These are phyloP conservation scores for Anagrus nilaparvatae DNA, from an alignment of 1,140 invertebrate genomes.

Conservation along the genomic window DNA sequence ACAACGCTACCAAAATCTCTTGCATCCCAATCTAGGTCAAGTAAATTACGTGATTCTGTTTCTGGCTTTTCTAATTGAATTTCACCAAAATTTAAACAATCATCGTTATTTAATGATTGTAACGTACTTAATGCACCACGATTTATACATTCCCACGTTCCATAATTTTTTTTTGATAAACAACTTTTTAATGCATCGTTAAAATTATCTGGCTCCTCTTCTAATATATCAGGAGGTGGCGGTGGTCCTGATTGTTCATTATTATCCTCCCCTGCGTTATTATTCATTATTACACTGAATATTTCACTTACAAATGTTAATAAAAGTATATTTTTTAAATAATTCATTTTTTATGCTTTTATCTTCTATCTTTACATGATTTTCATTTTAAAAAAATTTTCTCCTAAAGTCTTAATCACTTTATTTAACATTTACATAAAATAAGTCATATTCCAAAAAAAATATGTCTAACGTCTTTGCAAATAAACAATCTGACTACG, in stretches of 20 bases:
- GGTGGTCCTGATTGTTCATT: neutral
- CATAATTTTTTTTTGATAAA: constrained; percentile 24
- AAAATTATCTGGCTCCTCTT: constrained; percentile 23
- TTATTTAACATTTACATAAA: too few species aligned
- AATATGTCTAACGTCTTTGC: too few species aligned
- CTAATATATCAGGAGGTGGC: constrained; percentile 1
- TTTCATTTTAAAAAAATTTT: too few species aligned
- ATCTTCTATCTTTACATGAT: neutral
- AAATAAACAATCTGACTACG: too few species aligned
- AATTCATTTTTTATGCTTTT: constrained; percentile 21
- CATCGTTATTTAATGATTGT: constrained; percentile 51
- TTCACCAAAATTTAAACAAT: constrained; percentile 49
- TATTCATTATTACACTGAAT: constrained; percentile 31
- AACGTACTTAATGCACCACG: constrained; percentile 55
- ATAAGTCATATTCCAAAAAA: too few species aligned
- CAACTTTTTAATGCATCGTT: constrained; percentile 25
- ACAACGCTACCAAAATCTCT: constrained; percentile 59
- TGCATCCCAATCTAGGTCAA: constrained; percentile 56
- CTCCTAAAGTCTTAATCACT: too few species aligned
- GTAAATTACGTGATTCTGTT: constrained; percentile 25
- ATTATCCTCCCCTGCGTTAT: constrained; percentile 2
- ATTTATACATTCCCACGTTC: constrained; percentile 50
- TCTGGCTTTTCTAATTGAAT: constrained; percentile 29
- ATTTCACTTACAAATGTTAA: constrained; percentile 22
- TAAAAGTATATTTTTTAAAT: constrained; percentile 21